Base-by-base conservation (phyloP, 2,113 vertebrate genomes). In the Tragelaphus imberbis region DNA sequence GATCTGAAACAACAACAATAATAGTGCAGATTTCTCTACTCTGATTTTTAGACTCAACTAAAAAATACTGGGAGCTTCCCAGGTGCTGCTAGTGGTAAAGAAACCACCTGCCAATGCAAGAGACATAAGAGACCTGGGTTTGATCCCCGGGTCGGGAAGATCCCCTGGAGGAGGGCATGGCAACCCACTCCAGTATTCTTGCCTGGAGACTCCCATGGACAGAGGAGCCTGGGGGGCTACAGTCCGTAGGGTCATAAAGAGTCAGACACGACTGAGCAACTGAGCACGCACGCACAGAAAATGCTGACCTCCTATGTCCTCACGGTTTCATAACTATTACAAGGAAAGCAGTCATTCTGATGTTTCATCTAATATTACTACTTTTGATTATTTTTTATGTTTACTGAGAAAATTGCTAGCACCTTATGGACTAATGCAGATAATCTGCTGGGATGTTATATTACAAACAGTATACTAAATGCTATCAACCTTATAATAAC, bases 361-460 rank as follows among this genome's bases (percentile, higher is more conserved):
- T 56, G n/a, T 88, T 96, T 91, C 56, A 84, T 81, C 95, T 89
- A 84, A 86, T 84, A 90, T 89, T 36, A 65, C 88, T 92, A 75
- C 84, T 96, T 97, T 92, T 27, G 94, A 77, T 91, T 63, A 47
- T 56, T 92, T 93, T 93, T 94, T 90, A 77, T 71, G 55, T 94
- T 94, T 96, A 91, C 79, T 86, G 80, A 94, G 81, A 92, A 96
- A 90, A 23, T 2, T n/a, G 51, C 47, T 53, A 88, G 82, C 47
- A 94, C 90, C 95, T 91, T 89, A 95, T 86, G 90, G 75, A 58
- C 53, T 82, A 84, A 90, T 55, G 82, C 84, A 53, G 58, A 75
- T 75, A 61, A 3, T 84, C 84, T 90, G n/a, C 84, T 82, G 71
- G 44, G 84, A 95, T 23, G 49, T 0, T 53, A 1, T 30, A 49